phyloP scores from a whole-genome alignment of 2,888 invertebrate genomes.

The Bruchidius siliquastri region DNA sequence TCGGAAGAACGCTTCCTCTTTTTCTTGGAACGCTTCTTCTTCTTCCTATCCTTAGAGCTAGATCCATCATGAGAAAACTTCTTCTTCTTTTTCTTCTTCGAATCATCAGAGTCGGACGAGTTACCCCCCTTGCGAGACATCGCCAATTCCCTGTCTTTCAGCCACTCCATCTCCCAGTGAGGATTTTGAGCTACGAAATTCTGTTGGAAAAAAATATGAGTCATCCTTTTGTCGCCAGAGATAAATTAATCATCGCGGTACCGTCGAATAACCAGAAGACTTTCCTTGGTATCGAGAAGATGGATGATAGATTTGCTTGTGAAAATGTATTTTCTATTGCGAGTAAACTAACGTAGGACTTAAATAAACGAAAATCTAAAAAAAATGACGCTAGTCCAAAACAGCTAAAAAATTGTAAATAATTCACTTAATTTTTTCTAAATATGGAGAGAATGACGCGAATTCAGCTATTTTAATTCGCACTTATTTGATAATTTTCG shows the following conservation, averaged over 20 bases:
- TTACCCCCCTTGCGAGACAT: constrained; percentile 33
- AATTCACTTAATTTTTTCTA: too few relatives aligned
- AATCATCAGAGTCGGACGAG: constrained; percentile 27
- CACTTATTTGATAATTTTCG: too few relatives aligned
- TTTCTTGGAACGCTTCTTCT: constrained; percentile 48
- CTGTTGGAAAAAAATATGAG: constrained; percentile 46
- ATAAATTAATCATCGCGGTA: neutral
- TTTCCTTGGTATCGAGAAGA: too few relatives aligned
- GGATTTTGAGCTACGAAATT: constrained; percentile 79
- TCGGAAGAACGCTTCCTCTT: constrained; percentile 38
- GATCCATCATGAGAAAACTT: constrained; percentile 23
- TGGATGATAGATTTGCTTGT: too few relatives aligned
- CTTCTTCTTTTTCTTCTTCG: constrained; percentile 32
- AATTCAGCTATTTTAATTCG: too few relatives aligned
- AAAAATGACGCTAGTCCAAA: too few relatives aligned
- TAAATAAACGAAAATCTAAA: too few relatives aligned
- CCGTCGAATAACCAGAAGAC: too few relatives aligned
- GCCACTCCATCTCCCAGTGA: constrained; percentile 84
- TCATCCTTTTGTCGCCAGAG: neutral
- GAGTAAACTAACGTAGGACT: too few relatives aligned
- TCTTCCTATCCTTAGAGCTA: constrained; percentile 50
- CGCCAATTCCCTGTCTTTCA: constrained; percentile 64
- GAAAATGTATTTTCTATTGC: too few relatives aligned
- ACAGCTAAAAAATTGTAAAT: too few relatives aligned
- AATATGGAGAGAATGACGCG: too few relatives aligned